phyloP scores from a whole-genome alignment of 2,888 invertebrate genomes.

The Oscheius sp. region DNA sequence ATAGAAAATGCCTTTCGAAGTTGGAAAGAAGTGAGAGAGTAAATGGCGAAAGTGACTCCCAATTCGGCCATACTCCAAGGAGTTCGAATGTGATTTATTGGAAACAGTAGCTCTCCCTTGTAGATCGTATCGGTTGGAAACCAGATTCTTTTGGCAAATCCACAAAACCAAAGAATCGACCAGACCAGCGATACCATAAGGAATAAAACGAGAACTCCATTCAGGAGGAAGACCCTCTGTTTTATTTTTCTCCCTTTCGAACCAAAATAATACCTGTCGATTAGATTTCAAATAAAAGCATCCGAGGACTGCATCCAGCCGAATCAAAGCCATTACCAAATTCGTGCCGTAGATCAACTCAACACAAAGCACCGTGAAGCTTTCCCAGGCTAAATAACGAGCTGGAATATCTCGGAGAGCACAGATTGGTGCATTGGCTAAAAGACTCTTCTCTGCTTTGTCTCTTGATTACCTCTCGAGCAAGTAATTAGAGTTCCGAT shows the following conservation, averaged over 20 bases:
- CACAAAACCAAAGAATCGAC: slow-evolving; percentile 1
- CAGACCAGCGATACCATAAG: too few relatives aligned
- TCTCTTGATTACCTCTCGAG: not conserved
- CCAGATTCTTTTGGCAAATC: slow-evolving; percentile 3
- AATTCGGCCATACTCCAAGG: not conserved
- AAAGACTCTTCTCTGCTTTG: not conserved
- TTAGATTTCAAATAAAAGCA: not conserved
- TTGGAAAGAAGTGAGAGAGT: not conserved
- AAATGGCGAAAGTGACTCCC: slow-evolving; percentile 4
- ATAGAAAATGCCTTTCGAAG: not conserved
- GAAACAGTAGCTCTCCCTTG: slow-evolving; percentile 3
- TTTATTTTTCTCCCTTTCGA: not conserved
- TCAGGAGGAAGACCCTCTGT: not conserved
- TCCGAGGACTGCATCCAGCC: not conserved
- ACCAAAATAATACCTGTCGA: not conserved
- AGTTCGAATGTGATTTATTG: slow-evolving; percentile 4
- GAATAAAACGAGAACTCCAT: not conserved
- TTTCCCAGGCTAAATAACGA: slow-evolving; percentile 16
- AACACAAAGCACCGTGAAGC: not conserved
- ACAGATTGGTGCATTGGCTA: not conserved
- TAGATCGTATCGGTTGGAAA: not conserved
- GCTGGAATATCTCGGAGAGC: not conserved
- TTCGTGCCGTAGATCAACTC: slow-evolving; percentile 10
- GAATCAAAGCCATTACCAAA: slow-evolving; percentile 7
- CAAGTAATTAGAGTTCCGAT: slow-evolving; percentile 6